Conservation (phyloP, 2,113 vertebrate species). For the Paraplagusia blochii region DNA sequence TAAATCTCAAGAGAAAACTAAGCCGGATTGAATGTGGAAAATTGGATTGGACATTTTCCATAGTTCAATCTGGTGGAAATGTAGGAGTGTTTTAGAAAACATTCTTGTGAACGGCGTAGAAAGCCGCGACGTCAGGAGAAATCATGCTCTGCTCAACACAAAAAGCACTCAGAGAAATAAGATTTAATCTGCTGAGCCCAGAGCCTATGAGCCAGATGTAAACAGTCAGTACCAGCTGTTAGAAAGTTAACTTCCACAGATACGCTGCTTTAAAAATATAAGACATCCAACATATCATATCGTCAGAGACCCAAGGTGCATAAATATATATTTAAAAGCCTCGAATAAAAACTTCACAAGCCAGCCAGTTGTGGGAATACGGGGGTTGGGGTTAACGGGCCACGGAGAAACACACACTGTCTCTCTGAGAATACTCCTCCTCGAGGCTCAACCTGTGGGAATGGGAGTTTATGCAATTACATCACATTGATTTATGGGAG, state of each 20-base stretch:
- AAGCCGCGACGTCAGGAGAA: slow-evolving; percentile 58
- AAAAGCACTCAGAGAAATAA: slow-evolving; percentile 67
- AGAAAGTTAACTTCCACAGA: slow-evolving; percentile 49
- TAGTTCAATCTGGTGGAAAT: slow-evolving; percentile 57
- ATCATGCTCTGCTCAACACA: slow-evolving; percentile 64
- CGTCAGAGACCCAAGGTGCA: slow-evolving; percentile 17
- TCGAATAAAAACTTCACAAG: slow-evolving; percentile 45
- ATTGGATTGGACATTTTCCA: slow-evolving; percentile 58
- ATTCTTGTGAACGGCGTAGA: slow-evolving; percentile 52
- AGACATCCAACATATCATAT: slow-evolving; percentile 38
- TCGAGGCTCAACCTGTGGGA: slow-evolving; percentile 67
- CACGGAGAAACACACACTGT: slow-evolving; percentile 58
- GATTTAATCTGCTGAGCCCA: slow-evolving; percentile 67
- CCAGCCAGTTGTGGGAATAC: slow-evolving; percentile 33
- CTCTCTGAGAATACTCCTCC: slow-evolving; percentile 47
- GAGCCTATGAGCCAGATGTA: slow-evolving; percentile 55
- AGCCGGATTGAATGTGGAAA: slow-evolving; percentile 49
- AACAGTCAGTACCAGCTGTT: slow-evolving; percentile 58
- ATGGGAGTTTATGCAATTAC: slow-evolving; percentile 74
- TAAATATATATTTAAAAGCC: slow-evolving; percentile 34
- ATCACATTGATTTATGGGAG: slow-evolving; percentile 76
- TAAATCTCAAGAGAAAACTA: slow-evolving; percentile 38
- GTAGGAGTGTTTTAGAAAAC: slow-evolving; percentile 52
- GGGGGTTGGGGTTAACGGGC: slow-evolving; percentile 50
- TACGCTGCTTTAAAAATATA: slow-evolving; percentile 35